phyloP scores from a whole-genome alignment of 92 coral and sea anemone genomes.

The Siderastrea siderea region DNA sequence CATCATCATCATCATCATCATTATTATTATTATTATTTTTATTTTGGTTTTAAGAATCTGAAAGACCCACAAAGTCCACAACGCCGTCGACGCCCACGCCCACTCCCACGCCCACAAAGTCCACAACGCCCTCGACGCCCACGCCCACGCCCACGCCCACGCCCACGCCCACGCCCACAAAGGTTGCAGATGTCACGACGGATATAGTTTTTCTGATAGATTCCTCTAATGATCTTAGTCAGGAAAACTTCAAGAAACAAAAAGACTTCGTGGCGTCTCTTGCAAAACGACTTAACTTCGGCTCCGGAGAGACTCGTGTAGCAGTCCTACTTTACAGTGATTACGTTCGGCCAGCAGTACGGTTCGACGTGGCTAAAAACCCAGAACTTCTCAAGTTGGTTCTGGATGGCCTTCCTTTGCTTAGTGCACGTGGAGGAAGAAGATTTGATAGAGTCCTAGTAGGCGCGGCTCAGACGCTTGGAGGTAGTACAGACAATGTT shows the following conservation, averaged over 20 bases:
- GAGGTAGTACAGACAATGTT: constrained; percentile 52
- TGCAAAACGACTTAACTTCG: constrained; percentile 50
- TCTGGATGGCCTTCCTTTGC: constrained; percentile 51
- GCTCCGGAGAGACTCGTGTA: constrained; percentile 68
- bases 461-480: constrained; percentile 38
- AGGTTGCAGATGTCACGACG: constrained; percentile 25
- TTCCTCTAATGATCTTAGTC: constrained; percentile 78
- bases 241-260: constrained; percentile 56
- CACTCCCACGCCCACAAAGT: too few species aligned
- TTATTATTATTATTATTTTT: too few species aligned
- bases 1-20: too few species aligned
- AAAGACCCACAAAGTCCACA: too few species aligned
- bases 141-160: too few species aligned
- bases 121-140: too few species aligned
- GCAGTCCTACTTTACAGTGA: constrained; percentile 63
- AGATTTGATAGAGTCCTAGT: constrained; percentile 70
- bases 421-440: constrained; percentile 44
- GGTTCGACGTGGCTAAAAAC: constrained; percentile 44
- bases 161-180: too few species aligned
- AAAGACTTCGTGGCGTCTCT: constrained; percentile 70
- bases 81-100: too few species aligned
- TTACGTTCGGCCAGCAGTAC: constrained; percentile 18
- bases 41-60: too few species aligned
- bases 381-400: constrained; percentile 23
- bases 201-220: constrained; percentile 91